Evolutionary conservation across 2,797 vertebrate species (phyloP), one percentile per base, ranked within the genome.

Genomic region (Acropternis orthonyx): DNA sequence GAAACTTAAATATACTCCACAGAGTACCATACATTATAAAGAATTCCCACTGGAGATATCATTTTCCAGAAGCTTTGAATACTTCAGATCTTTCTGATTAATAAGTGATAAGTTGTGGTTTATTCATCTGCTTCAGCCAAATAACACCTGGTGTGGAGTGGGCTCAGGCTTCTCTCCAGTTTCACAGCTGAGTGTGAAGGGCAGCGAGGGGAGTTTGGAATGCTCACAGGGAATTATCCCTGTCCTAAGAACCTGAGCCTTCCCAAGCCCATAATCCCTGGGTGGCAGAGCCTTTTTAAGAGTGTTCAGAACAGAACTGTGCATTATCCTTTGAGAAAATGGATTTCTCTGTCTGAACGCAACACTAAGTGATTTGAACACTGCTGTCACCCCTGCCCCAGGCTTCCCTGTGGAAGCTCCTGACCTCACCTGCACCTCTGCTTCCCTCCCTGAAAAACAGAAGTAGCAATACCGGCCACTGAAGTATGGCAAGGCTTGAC

Each of bases 41-140:
- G 63, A 92, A 94, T 58, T 88, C 91, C 73, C 80, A 73, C 34
- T 75, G 84, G 79, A 93, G 62, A 85, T 92, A 95, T 43, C 30
- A 1, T 72, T 96, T 96, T 92, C 68, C 78, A 87, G 65, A 71
- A 95, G 69, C 71, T 67, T 15, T 71, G 88, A 96, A 67, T 69
- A 72, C 81, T 94, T 95, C 91, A 93, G 78, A 75, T 86, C 85
- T 77, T 49, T 56, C 81, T 93, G 94, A 96, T 97, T 96, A 96
- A 96, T 95, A 95, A 95, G 91, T 95, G 89, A 93, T 96, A 93
- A 92, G 28, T 22, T 92, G 78, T 91, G 75, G 56, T 83, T 94
- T 85, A 85, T 77, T 90, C 58, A 65, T 85, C 77, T 94, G 71
- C 75, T 93, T 24, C 86, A 92, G 86, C 37, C 61, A 85, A 92